Percentiles rank a stretch among this genome's conserved stretches.
Evolutionary conservation across 2,797 vertebrate species (phyloP).

Genomic region (Fistularia tabacaria): DNA sequence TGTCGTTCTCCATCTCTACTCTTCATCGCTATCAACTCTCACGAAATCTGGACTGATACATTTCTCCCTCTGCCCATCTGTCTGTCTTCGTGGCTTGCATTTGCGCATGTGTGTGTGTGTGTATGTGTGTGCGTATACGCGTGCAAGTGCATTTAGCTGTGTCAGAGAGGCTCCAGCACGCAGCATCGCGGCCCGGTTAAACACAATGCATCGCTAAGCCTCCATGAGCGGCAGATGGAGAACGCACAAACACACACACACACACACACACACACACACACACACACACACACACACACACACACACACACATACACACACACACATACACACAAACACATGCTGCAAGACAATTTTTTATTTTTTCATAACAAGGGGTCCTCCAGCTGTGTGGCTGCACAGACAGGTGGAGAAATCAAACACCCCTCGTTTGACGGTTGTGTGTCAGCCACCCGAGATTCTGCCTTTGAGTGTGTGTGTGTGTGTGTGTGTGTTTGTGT

Average conservation of each 20-base stretch:
- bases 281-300: not conserved
- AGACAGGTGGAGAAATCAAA: too few relatives aligned
- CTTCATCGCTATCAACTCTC: not conserved
- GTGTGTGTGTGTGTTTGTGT: too few relatives aligned
- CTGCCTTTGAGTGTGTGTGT: too few relatives aligned
- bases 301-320: not conserved
- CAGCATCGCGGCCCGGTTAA: too few relatives aligned
- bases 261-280: not conserved
- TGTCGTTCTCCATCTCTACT: not conserved
- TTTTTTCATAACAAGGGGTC: too few relatives aligned
- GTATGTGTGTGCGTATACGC: not conserved
- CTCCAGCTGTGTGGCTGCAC: too few relatives aligned
- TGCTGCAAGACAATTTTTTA: too few relatives aligned
- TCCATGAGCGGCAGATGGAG: not conserved
- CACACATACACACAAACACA: not conserved
- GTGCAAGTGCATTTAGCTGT: too few relatives aligned
- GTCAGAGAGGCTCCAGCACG: too few relatives aligned
- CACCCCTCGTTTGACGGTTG: too few relatives aligned
- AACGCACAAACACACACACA: not conserved
- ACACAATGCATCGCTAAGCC: too few relatives aligned
- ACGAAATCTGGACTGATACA: conserved; percentile 1
- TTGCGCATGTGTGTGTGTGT: not conserved
- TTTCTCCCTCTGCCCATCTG: conserved; percentile 1
- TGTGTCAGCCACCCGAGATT: too few relatives aligned
- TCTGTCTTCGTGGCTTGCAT: not conserved